Evolutionary conservation across 2,113 vertebrate genomes (phyloP).

Genomic region (Peromyscus polionotus): DNA sequence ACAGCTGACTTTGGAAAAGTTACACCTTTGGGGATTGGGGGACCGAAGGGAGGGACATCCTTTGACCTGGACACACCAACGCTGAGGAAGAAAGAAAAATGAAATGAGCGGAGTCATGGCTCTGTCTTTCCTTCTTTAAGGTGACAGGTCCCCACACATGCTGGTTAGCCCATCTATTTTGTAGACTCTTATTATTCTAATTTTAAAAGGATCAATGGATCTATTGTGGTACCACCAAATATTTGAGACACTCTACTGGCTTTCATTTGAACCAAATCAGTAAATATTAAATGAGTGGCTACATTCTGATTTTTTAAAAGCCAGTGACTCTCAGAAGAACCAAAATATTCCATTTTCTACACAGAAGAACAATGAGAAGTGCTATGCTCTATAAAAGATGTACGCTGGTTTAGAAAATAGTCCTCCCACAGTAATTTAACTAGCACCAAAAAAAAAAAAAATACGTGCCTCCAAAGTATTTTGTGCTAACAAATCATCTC

Average conservation of each 20-base stretch:
- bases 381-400: neutral
- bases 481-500: neutral
- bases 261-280: neutral
- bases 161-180: neutral
- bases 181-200: neutral
- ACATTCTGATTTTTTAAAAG: neutral
- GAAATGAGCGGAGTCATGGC: neutral
- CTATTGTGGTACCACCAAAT: neutral
- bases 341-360: neutral
- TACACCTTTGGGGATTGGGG: conserved; percentile 97
- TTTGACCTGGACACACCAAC: conserved; percentile 98
- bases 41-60: conserved; percentile 97
- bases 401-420: conserved; percentile 3
- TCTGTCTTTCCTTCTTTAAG: neutral
- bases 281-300: neutral
- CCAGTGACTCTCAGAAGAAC: neutral
- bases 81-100: conserved; percentile 84
- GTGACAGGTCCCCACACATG: neutral
- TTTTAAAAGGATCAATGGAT: neutral
- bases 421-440: neutral
- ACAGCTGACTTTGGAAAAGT: conserved; percentile 99
- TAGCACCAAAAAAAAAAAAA: neutral
- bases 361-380: neutral
- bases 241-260: neutral
- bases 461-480: neutral